A percentile compares a stretch with the other conserved stretches of the same genome.
Conservation (phyloP, 2,888 invertebrate genomes). For the Neelides folsomi region DNA sequence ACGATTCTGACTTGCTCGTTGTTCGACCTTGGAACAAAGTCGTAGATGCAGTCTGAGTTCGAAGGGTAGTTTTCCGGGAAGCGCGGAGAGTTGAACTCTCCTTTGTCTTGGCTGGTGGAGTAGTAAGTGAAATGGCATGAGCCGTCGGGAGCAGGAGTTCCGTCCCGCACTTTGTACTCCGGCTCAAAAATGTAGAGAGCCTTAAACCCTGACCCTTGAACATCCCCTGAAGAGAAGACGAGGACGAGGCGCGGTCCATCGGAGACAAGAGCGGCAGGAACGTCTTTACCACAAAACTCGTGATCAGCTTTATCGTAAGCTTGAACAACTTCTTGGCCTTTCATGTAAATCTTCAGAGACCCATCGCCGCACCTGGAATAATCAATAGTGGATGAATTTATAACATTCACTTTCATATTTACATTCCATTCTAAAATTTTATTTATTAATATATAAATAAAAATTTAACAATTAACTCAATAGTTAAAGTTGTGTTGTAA, state of each 20-base stretch:
- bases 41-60: slow-evolving; percentile 84
- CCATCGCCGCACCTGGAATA: slow-evolving; percentile 65
- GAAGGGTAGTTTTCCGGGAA: slow-evolving; percentile 95
- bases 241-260: slow-evolving; percentile 86
- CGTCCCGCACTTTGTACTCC: slow-evolving; percentile 59
- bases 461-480: neutral
- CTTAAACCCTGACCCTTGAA: slow-evolving; percentile 81
- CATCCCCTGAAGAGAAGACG: slow-evolving; percentile 86
- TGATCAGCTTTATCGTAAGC: slow-evolving; percentile 87
- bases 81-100: slow-evolving; percentile 88
- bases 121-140: slow-evolving; percentile 80
- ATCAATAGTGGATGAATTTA: neutral
- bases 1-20: slow-evolving; percentile 74
- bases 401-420: neutral
- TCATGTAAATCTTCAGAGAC: slow-evolving; percentile 76
- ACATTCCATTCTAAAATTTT: neutral
- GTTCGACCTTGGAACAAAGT: slow-evolving; percentile 69
- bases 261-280: slow-evolving; percentile 65
- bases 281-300: slow-evolving; percentile 73
- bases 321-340: slow-evolving; percentile 82
- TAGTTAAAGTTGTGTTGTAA: neutral
- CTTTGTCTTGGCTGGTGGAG: slow-evolving; percentile 70
- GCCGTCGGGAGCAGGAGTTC: slow-evolving; percentile 82
- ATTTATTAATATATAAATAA: neutral
- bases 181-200: slow-evolving; percentile 73